Conservation (phyloP, 1,140 invertebrate genomes). For the Drosophila tropicalis region DNA sequence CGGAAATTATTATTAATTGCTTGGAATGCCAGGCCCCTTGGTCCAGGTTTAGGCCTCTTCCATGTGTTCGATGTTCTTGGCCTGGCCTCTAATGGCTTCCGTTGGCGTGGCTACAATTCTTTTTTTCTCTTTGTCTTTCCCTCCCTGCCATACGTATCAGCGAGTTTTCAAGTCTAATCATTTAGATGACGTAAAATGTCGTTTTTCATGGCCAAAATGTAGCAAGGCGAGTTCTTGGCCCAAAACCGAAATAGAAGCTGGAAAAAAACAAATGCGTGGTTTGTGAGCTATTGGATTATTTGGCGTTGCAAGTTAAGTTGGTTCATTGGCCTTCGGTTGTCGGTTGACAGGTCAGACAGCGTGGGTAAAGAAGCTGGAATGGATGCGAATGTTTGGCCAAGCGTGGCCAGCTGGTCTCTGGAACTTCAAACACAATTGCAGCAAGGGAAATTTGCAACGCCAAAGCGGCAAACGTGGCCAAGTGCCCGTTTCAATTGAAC, state of each 20-base stretch:
- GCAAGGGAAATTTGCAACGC: conserved; percentile 50
- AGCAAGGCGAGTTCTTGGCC: conserved; percentile 59
- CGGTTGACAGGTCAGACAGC: conserved; percentile 50
- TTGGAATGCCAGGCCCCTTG: conserved; percentile 60
- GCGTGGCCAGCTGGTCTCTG: conserved; percentile 59
- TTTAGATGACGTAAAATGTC: conserved; percentile 70
- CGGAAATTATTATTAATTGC: conserved; percentile 80
- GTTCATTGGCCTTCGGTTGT: conserved; percentile 71
- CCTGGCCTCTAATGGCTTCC: conserved; percentile 69
- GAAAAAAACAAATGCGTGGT: conserved; percentile 42
- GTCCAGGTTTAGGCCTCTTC: conserved; percentile 15
- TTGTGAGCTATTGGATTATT: conserved; percentile 44
- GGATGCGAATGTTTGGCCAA: conserved; percentile 48
- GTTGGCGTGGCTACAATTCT: conserved; percentile 60
- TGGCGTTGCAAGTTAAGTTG: conserved; percentile 40
- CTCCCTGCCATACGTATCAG: conserved; percentile 5
- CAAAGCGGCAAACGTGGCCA: conserved; percentile 44
- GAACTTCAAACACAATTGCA: conserved; percentile 37
- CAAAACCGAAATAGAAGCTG: background rate
- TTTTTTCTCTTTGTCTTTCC: conserved; percentile 6
- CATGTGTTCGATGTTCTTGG: conserved; percentile 38
- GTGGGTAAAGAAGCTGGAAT: conserved; percentile 59
- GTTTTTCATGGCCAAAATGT: conserved; percentile 71
- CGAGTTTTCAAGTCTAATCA: conserved; percentile 39
- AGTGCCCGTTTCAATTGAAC: conserved; percentile 34